These are phyloP conservation scores for Drosophila stalkeri DNA, from an alignment of 2,888 invertebrate species.

Conservation along the genomic window DNA sequence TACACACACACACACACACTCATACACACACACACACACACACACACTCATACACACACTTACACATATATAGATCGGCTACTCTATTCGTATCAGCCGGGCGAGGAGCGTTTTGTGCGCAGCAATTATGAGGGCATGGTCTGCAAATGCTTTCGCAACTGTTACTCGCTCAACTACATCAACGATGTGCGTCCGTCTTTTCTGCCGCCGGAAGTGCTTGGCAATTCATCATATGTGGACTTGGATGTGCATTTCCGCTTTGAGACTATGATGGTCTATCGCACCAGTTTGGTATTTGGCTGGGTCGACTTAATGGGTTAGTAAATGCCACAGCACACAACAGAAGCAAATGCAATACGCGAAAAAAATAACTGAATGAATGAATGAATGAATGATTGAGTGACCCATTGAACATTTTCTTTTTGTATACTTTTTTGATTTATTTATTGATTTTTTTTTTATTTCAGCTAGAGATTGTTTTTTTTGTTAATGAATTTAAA, in stretches of 20 bases:
- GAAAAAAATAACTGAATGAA: neutral
- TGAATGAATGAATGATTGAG: constrained; percentile 1
- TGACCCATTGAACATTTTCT: neutral
- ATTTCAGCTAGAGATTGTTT: neutral
- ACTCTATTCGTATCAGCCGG: constrained; percentile 73
- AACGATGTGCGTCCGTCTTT: constrained; percentile 80
- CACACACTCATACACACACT: too few species aligned
- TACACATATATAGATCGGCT: constrained; percentile 67
- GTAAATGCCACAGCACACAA: constrained; percentile 19
- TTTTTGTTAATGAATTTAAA: too few species aligned
- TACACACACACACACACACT: neutral
- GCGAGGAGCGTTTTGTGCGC: constrained; percentile 76
- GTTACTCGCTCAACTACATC: constrained; percentile 83
- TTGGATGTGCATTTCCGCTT: constrained; percentile 85
- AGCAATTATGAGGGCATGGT: constrained; percentile 81
- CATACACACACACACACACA: neutral
- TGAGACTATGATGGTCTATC: constrained; percentile 85
- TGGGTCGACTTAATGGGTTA: constrained; percentile 86
- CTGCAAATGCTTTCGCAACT: constrained; percentile 84
- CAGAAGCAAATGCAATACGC: neutral
- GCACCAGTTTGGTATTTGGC: constrained; percentile 85
- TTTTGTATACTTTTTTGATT: neutral
- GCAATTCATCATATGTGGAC: constrained; percentile 81
- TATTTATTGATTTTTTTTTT: neutral
- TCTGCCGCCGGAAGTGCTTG: constrained; percentile 73